Evolutionary conservation across 2,888 invertebrate genomes (phyloP), one percentile per base, ranked within the genome.

Genomic region (Itoplectis maculator): DNA sequence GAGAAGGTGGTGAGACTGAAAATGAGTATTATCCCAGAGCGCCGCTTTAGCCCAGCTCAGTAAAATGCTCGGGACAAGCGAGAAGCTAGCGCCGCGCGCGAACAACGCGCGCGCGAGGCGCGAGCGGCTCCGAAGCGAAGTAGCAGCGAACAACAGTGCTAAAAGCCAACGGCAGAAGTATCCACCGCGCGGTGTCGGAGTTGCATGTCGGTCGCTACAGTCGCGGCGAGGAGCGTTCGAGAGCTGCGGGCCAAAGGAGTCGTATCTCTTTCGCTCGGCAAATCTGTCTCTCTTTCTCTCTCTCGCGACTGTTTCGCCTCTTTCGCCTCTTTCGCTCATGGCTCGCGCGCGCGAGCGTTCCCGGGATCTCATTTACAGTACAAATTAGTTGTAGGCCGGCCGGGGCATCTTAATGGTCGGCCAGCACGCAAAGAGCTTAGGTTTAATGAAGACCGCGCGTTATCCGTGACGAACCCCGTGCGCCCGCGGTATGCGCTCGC

Each of bases 361-460:
- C 81, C 87, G 86, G 88, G 91, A 90, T 91, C 91, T 91, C 92
- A 91, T 92, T 92, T 91, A 90, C 91, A 87, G 91, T 91, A 91
- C 89, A 91, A 92, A 92, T 92, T 92, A 91, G 91, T 91, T 88
- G 90, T 89, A 89, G 90, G 88, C 87, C 87, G 89, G 88, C 87
- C 84, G 80, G 81, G 80, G 85, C 83, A 88, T 83, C 85, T 90
- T 91, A 91, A 92, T 91, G 91, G 90, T 86, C 87, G 85, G 87
- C 76, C 87, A 88, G 87, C 92, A 92, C 92, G 92, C 92, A 89
- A 91, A 85, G 86, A 90, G 89, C 86, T 88, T 88, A 87, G 86
- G 88, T 90, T 90, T 91, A 91, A 91, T 90, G 90, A 91, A 91
- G 91, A 91, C 90, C 88, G 88, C 89, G 91, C 89, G 90, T 90